Evolutionary conservation across 1,140 invertebrate species (phyloP).

Genomic region (Callitettix versicolor): DNA sequence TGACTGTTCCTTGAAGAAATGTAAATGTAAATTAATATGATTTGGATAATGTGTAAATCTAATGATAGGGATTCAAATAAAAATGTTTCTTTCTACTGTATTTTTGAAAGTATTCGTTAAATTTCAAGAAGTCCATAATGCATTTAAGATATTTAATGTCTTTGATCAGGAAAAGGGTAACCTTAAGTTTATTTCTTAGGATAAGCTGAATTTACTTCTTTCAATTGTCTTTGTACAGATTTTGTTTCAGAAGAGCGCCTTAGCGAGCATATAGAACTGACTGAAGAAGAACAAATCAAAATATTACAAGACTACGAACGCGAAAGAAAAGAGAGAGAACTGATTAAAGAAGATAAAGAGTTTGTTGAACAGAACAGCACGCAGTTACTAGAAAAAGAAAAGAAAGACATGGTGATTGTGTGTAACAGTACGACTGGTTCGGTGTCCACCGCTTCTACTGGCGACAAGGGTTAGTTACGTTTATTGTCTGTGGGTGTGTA

Average conservation of each 20-base stretch:
- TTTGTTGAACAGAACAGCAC: background rate
- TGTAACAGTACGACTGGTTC: conserved; percentile 2
- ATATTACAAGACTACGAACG: conserved; percentile 25
- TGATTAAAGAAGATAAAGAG: conserved; percentile 5
- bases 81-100: too few relatives aligned
- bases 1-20: too few relatives aligned
- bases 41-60: too few relatives aligned
- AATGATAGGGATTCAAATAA: too few relatives aligned
- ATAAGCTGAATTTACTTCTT: background rate
- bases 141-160: too few relatives aligned
- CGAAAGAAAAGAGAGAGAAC: conserved; percentile 19
- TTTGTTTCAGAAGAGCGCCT: conserved; percentile 13
- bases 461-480: conserved; percentile 12
- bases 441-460: conserved; percentile 11
- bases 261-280: conserved; percentile 21
- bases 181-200: background rate
- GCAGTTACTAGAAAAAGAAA: conserved; percentile 10
- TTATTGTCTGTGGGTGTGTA: background rate
- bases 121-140: too few relatives aligned
- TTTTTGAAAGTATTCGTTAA: too few relatives aligned
- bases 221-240: background rate
- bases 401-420: conserved; percentile 19
- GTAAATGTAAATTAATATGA: too few relatives aligned
- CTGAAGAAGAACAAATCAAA: conserved; percentile 27
- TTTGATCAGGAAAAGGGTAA: conserved; percentile 28